These are phyloP conservation scores for Epicauta chinensis DNA, from an alignment of 1,140 invertebrate genomes.

Conservation along the genomic window DNA sequence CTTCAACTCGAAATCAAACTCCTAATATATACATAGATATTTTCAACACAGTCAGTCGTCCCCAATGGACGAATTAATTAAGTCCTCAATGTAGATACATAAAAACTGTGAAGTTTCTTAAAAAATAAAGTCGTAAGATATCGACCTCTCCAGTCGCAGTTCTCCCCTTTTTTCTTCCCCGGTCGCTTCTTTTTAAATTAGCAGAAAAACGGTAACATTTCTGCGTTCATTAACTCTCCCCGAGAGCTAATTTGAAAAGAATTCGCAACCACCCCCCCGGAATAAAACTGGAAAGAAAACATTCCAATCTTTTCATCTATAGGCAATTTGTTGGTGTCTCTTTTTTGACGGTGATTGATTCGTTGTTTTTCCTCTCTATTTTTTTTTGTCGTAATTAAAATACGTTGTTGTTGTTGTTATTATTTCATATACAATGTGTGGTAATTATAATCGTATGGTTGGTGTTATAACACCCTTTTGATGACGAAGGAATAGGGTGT, in stretches of 20 bases:
- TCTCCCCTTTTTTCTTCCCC: conserved; percentile 22
- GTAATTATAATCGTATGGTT: conserved; percentile 12
- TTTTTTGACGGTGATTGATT: conserved; percentile 27
- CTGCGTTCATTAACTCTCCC: conserved; percentile 40
- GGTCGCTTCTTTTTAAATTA: conserved; percentile 32
- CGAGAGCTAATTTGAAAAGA: conserved; percentile 38
- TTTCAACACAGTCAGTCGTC: conserved; percentile 31
- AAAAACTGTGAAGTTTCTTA: conserved; percentile 29
- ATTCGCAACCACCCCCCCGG: conserved; percentile 31
- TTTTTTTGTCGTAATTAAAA: not conserved
- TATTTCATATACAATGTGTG: too few species aligned
- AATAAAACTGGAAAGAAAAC: conserved; percentile 21
- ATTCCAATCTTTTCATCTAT: conserved; percentile 38
- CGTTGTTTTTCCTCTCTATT: conserved; percentile 17
- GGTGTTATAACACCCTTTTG: conserved; percentile 7
- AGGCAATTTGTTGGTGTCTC: conserved; percentile 22
- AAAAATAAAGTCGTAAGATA: conserved; percentile 33
- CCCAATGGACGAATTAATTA: conserved; percentile 39
- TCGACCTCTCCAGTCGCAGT: conserved; percentile 1
- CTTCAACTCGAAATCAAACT: conserved; percentile 33
- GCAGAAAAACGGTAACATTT: conserved; percentile 39
- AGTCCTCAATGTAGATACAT: conserved; percentile 27
- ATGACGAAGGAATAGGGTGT: conserved; percentile 4
- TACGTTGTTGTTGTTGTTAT: too few species aligned
- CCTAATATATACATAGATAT: conserved; percentile 25